Conservation (phyloP, 2,797 vertebrate species). For the Typhlichthys subterraneus region DNA sequence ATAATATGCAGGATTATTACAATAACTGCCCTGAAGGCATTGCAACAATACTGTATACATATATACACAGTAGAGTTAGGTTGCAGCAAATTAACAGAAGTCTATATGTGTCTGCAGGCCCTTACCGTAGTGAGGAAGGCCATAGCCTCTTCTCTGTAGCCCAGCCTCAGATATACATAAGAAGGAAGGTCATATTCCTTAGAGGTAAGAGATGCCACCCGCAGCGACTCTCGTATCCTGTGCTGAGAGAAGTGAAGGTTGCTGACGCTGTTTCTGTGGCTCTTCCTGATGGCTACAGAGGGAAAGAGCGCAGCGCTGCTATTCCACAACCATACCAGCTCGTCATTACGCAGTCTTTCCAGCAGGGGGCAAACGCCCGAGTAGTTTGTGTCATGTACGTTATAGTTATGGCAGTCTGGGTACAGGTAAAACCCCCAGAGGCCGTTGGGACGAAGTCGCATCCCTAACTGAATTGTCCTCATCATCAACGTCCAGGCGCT, state of each 20-base stretch:
- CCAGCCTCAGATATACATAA: constrained; percentile 79
- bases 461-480: constrained; percentile 79
- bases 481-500: constrained; percentile 82
- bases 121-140: constrained; percentile 80
- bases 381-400: constrained; percentile 75
- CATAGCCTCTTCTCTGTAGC: constrained; percentile 77
- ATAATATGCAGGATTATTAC: too few species aligned
- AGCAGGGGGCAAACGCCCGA: constrained; percentile 75
- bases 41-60: background rate
- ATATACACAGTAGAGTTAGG: background rate
- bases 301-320: constrained; percentile 82
- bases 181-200: constrained; percentile 74
- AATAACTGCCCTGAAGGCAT: too few species aligned
- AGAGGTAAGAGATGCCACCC: constrained; percentile 74
- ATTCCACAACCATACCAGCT: constrained; percentile 84
- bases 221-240: constrained; percentile 76
- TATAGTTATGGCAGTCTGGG: constrained; percentile 86
- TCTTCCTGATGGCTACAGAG: constrained; percentile 76
- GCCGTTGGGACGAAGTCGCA: constrained; percentile 73
- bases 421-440: constrained; percentile 87
- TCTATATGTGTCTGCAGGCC: background rate
- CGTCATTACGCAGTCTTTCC: constrained; percentile 80
- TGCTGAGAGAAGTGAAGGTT: constrained; percentile 81
- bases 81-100: too few species aligned
- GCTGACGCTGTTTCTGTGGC: constrained; percentile 66